Conservation (phyloP, 2,888 invertebrate genomes). For the Selenia dentaria region DNA sequence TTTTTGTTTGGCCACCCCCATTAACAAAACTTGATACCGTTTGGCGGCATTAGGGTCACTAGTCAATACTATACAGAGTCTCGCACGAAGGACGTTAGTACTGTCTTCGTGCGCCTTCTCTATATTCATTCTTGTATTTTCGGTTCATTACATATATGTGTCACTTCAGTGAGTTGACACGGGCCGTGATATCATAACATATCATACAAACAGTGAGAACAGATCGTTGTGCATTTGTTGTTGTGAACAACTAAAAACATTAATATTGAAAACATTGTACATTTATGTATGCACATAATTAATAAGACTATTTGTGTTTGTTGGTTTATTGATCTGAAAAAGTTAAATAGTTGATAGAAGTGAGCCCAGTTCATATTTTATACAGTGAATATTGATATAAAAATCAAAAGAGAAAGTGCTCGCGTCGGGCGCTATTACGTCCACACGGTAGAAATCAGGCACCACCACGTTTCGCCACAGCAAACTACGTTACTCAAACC, state of each 20-base stretch:
- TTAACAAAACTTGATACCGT: slow-evolving; percentile 66
- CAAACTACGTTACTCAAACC: slow-evolving; percentile 77
- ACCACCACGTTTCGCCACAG: slow-evolving; percentile 81
- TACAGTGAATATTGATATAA: slow-evolving; percentile 27
- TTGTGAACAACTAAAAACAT: slow-evolving; percentile 48
- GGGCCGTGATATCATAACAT: slow-evolving; percentile 37
- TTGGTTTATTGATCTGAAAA: background rate
- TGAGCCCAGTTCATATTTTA: slow-evolving; percentile 20
- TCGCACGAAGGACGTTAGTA: slow-evolving; percentile 24
- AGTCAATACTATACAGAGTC: slow-evolving; percentile 46
- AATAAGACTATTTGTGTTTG: slow-evolving; percentile 14
- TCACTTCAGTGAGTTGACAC: slow-evolving; percentile 41
- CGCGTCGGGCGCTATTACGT: slow-evolving; percentile 25
- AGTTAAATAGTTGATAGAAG: slow-evolving; percentile 8
- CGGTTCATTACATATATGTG: slow-evolving; percentile 43
- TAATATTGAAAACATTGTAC: no score
- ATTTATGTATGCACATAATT: slow-evolving; percentile 17
- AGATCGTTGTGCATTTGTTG: slow-evolving; percentile 44
- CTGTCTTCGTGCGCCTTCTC: slow-evolving; percentile 21
- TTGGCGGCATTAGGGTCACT: slow-evolving; percentile 61
- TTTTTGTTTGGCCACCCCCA: slow-evolving; percentile 72
- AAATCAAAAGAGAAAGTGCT: slow-evolving; percentile 5
- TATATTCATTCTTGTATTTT: slow-evolving; percentile 16
- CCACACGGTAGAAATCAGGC: slow-evolving; percentile 45
- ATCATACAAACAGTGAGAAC: slow-evolving; percentile 45